Evolutionary conservation across 1,140 invertebrate genomes (phyloP), one percentile per base, ranked within the genome.

Genomic region (Aphelenchoides avenae): DNA sequence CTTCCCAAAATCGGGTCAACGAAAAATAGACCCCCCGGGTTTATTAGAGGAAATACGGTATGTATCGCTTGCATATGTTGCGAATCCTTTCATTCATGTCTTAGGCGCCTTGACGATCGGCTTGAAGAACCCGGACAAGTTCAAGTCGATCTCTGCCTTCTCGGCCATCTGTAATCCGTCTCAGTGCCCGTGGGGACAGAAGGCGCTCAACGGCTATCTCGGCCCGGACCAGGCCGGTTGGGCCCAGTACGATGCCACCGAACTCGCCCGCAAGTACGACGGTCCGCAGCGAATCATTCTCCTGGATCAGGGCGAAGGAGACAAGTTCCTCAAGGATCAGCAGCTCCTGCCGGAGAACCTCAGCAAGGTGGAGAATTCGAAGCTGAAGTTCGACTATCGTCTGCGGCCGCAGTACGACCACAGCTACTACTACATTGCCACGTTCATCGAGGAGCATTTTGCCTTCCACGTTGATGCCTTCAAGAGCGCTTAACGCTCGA

Each of bases 361-460:
- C 36, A 79, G 89, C 22, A 81, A 83, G 26, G 85, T 85, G 7
- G 33, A 60, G 2, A 71, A 73, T 58, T 83, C 82, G 34, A 84
- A 85, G 50, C 80, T 91, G 1, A 84, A 86, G 27, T 80, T 88
- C 0, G 83, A 86, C 47, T 82, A 89, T 13, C 85, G 89, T 65
- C 83, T 86, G 75, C 85, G 89, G 15, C 61, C 79, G 73, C 88
- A 86, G 13, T 98, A 96, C 78, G 91, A 97, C 79, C 94, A 98
- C 78, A 87, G 88, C 46, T 99, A 96, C 71, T 97, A 85, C 75
- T 97, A 93, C 73, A 88, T 98, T 64, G 81, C 89, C 2, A 86
- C 89, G 0, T 98, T 91, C 77, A 87, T 98, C 39, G 87, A 84
- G 41, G 91, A 97, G 73, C 94, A 99, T 79, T 84, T 99, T 43